Conservation (phyloP, 2,113 vertebrate genomes). For the Mus spicilegus region DNA sequence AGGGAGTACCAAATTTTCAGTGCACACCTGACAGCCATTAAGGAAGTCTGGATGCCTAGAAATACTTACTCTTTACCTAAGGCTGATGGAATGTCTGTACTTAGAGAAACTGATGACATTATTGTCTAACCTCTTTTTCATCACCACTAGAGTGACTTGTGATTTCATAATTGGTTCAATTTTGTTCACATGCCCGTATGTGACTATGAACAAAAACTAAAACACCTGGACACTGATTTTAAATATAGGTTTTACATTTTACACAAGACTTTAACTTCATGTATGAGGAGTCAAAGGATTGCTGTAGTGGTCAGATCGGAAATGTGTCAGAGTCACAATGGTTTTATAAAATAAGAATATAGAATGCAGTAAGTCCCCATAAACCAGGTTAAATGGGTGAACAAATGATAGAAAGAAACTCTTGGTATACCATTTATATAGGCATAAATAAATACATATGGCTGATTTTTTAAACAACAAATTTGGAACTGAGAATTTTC, state of each 20-base stretch:
- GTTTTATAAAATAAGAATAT: constrained; percentile 9
- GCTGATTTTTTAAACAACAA: neutral
- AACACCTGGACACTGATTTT: constrained; percentile 61
- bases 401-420: neutral
- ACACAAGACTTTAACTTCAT: constrained; percentile 40
- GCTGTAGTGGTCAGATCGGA: constrained; percentile 13
- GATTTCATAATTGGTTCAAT: constrained; percentile 74
- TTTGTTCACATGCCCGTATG: constrained; percentile 65
- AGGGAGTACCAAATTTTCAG: constrained; percentile 74
- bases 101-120: constrained; percentile 73
- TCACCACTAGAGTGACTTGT: constrained; percentile 68
- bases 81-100: constrained; percentile 73
- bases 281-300: neutral
- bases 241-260: constrained; percentile 35
- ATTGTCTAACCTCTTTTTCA: constrained; percentile 77
- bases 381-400: neutral
- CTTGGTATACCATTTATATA: neutral
- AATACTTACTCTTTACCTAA: constrained; percentile 54
- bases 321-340: neutral
- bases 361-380: neutral
- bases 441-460: neutral
- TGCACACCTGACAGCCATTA: constrained; percentile 79
- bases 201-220: constrained; percentile 50
- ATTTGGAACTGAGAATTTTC: neutral
- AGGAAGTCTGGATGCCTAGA: constrained; percentile 60